phyloP scores from a whole-genome alignment of 2,888 invertebrate species.

The Caenorhabditis zanzibari region DNA sequence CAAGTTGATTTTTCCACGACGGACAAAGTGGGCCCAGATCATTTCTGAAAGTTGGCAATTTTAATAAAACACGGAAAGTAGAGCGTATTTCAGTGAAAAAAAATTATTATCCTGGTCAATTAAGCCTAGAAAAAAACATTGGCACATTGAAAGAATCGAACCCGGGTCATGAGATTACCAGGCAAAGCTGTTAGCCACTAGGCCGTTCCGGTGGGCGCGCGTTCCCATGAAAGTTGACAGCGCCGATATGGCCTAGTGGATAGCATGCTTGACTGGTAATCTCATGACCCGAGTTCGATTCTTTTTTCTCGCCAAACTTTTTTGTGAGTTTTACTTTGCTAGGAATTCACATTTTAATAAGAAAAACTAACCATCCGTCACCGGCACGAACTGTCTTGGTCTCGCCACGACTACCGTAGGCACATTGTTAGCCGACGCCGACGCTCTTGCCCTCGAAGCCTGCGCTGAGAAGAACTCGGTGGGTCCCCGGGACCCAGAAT shows the following conservation, averaged over 20 bases:
- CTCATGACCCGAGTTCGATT: not conserved
- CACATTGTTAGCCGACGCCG: slow-evolving; percentile 14
- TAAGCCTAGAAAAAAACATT: not conserved
- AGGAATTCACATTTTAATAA: too few species aligned
- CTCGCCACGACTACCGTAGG: slow-evolving; percentile 51
- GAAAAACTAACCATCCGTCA: slow-evolving; percentile 25
- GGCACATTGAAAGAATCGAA: not conserved
- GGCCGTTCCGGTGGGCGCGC: not conserved
- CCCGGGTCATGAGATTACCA: not conserved
- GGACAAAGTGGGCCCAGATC: slow-evolving; percentile 49
- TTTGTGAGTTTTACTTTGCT: not conserved
- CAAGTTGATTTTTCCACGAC: slow-evolving; percentile 26
- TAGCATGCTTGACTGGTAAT: not conserved
- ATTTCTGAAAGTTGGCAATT: slow-evolving; percentile 28
- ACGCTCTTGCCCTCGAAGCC: slow-evolving; percentile 31
- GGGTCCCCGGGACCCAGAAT: slow-evolving; percentile 14
- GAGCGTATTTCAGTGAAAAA: not conserved
- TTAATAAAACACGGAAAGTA: not conserved
- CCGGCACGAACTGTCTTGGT: slow-evolving; percentile 13
- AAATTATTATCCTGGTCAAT: not conserved
- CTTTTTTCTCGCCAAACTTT: not conserved
- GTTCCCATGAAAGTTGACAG: too few species aligned
- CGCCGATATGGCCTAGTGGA: not conserved
- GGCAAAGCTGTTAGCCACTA: not conserved
- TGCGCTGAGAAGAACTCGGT: slow-evolving; percentile 36